phyloP scores from a whole-genome alignment of 2,113 vertebrate species.

The Oenanthe melanoleuca region DNA sequence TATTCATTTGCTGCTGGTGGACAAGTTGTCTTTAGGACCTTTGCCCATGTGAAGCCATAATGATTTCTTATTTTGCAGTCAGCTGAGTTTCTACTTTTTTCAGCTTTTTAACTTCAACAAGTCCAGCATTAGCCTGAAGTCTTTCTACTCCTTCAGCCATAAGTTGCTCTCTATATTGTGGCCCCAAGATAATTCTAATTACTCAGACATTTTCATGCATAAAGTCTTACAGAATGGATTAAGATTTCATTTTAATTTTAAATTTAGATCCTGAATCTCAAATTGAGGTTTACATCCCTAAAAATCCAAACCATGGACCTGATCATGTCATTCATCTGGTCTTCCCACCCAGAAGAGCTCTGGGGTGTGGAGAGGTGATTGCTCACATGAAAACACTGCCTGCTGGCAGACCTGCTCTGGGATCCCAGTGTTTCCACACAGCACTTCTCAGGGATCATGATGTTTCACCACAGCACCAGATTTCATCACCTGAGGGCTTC shows the following conservation, averaged over 20 bases:
- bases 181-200: neutral
- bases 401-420: neutral
- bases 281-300: neutral
- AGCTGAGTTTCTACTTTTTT: neutral
- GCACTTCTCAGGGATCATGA: neutral
- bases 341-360: neutral
- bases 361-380: neutral
- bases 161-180: neutral
- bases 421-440: neutral
- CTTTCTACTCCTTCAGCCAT: neutral
- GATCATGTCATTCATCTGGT: neutral
- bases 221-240: neutral
- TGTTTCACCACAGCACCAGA: neutral
- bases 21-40: neutral
- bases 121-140: neutral
- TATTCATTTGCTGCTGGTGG: neutral
- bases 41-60: neutral
- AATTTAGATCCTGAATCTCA: neutral
- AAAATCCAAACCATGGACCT: neutral
- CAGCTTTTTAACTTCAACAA: neutral
- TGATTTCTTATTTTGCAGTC: neutral
- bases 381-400: neutral
- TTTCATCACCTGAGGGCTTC: neutral
- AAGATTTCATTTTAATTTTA: neutral
- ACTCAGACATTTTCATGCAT: neutral